Evolutionary conservation across 2,888 invertebrate species (phyloP), one percentile per base, ranked within the genome.

Genomic region (Alloplasta piceator): DNA sequence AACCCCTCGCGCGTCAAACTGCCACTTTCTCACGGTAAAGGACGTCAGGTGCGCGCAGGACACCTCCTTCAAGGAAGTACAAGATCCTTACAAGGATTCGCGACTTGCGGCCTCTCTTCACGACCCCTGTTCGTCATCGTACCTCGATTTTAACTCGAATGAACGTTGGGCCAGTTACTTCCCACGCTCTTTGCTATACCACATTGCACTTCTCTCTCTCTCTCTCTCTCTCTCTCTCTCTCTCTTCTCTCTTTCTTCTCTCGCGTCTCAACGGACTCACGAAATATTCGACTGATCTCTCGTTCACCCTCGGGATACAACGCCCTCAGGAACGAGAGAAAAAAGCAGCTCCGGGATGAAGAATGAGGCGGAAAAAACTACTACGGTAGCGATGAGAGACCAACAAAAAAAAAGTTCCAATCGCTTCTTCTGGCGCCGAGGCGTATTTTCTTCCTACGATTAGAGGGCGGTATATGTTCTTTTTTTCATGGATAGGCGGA

Each of bases 61-160:
- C 87, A 85, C 85, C 89, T 89, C 86, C 89, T 89, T 91, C 90
- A 90, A 26, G 90, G 90, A 91, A 91, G 89, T 88, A 87, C 39
- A 75, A 88, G 90, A 88, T 90, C 88, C 91, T 91, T 90, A 89
- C 89, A 89, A 88, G 90, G 91, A 90, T 91, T 90, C 90, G 90
- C 91, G 89, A 90, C 90, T 89, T 86, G 86, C 87, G 87, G 79
- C 82, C 83, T 26, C 26, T 26, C 26, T 26, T 26, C 26, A 26
- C 26, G 26, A 26, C 26, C 26, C 26, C 26, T 26, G 26, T 2
- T 26, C 26, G 26, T 26, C 26, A 26, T 26, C 84, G 72, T 77
- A 74, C 80, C 73, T 74, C 76, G 58, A 64, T 26, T 26, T 26
- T 26, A 38, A 56, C 46, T 26, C 26, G 58, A 70, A 64, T 60